Base-by-base conservation (phyloP, 2,113 vertebrate genomes). In the Eulacestoma nigropectus region DNA sequence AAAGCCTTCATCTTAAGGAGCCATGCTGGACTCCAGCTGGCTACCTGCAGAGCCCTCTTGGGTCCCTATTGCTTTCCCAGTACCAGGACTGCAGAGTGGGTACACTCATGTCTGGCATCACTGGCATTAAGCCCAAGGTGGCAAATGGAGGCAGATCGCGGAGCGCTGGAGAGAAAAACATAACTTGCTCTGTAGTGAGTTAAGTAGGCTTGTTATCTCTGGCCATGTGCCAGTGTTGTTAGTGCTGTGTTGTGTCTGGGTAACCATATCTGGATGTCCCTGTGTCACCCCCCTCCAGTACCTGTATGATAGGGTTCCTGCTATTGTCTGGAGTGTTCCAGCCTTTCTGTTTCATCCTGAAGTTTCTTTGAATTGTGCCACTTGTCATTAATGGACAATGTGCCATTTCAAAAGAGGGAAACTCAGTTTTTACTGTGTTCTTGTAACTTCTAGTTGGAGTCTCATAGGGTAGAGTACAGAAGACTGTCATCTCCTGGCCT, bases 21-120 rank as follows among this genome's bases (percentile, higher is more conserved):
- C 32, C 3, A 1, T 57, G 32, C 26, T 80, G 53, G 39, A 53
- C 37, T 69, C 11, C 19, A 69, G 25, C 27, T 49, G 74, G 67
- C n/a, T 39, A 13, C 0, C 2, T 60, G 41, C 14, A 55, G 69
- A 90, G 15, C 33, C 35, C 23, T 27, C 35, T 88, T 25, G 22
- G 35, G 52, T n/a, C 25, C 32, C 15, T 13, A 14, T 52, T 55
- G 39, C 39, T 80, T 80, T 59, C 44, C 26, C 4, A 1, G 10
- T 42, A 55, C 39, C 26, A 46, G 47, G 56, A 26, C 29, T 46
- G 44, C 72, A 76, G 67, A 76, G 44, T 4, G 2, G 39, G 17
- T 30, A 21, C 26, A 5, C 35, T 72, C 39, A 22, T 0, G 0
- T 32, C 26, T 72, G 67, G 42, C 56, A 30, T 20, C 0, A 3